These are phyloP conservation scores for Caranx ignobilis DNA, from an alignment of 2,113 vertebrate species.

Conservation along the genomic window DNA sequence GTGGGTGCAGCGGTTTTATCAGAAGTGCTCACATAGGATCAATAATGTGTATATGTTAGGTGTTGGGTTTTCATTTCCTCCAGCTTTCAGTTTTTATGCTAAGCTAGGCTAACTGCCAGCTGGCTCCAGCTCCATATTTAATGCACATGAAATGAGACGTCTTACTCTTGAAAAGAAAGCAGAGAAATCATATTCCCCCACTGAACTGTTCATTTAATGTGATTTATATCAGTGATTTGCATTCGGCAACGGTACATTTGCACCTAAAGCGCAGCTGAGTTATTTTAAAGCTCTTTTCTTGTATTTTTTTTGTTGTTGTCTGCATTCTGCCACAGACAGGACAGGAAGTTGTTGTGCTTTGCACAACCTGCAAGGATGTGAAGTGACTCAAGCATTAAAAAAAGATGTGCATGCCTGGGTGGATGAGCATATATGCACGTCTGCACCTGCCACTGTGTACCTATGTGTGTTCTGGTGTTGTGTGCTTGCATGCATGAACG, in stretches of 20 bases:
- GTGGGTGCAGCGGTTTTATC: too few species aligned
- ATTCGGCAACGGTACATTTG: not conserved
- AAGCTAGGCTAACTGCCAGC: not conserved
- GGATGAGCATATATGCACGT: conserved; percentile 18
- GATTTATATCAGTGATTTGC: not conserved
- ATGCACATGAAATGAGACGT: not conserved
- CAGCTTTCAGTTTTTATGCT: not conserved
- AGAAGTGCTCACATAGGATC: too few species aligned
- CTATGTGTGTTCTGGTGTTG: conserved; percentile 4
- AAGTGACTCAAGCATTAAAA: conserved; percentile 60
- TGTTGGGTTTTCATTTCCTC: not conserved
- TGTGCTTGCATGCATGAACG: conserved; percentile 12
- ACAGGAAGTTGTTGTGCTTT: conserved; percentile 37
- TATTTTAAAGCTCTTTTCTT: not conserved
- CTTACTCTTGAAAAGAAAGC: not conserved
- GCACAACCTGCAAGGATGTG: conserved; percentile 31
- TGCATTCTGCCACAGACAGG: conserved; percentile 13
- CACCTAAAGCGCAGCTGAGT: not conserved
- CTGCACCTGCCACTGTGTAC: not conserved
- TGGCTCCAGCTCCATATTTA: not conserved
- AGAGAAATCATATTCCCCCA: not conserved
- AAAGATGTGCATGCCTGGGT: conserved; percentile 42
- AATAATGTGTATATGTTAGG: too few species aligned
- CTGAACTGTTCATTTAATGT: not conserved
- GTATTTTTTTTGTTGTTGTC: conserved; percentile 21